Base-by-base conservation (phyloP, 2,113 vertebrate species). In the Pimephales promelas region DNA sequence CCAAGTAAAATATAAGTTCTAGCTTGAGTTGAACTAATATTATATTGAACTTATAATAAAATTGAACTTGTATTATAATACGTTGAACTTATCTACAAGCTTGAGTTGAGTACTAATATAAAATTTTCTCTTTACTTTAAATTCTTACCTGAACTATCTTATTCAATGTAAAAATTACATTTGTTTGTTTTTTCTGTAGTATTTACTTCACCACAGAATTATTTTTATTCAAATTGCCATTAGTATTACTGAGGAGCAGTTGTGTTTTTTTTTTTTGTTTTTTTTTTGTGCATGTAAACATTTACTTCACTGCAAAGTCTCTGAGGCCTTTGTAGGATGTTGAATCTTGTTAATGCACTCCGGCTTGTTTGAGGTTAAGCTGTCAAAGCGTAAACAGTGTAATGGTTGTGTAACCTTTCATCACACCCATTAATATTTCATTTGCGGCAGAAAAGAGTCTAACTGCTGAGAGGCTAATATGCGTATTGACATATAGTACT, bases 361-460 rank as follows among this genome's bases (percentile, higher is more conserved):
- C 47, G 28, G 57, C 68, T 75, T 52, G 59, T 70, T 24, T 66
- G 76, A 87, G 49, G n/a, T 40, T 64, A 72, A 61, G 16, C 74
- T 73, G 57, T 59, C 26, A 86, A 74, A 64, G 9, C 31, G 1
- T 83, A 59, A 80, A 70, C 56, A 78, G n/a, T 31, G 45, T 82
- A 71, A 77, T 84, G 77, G 36, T 77, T 84, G 64, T 72, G 6
- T 71, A 82, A 54, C 49, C 72, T 81, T 87, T 54, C 78, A 87
- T 78, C 64, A 70, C 28, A 70, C 47, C 62, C 79, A 84, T 85
- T 71, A 85, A 85, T 87, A 75, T 79, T 87, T 83, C 24, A 83
- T 74, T 66, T 49, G 49, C 22, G 1, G n/a, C 26, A 80, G 47
- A 83, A 52, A 36, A 54, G 40, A 74, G 79, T 66, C 52, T 45